Evolutionary conservation across 1,140 invertebrate species (phyloP).

Genomic region (Trinorchestia longiramus): DNA sequence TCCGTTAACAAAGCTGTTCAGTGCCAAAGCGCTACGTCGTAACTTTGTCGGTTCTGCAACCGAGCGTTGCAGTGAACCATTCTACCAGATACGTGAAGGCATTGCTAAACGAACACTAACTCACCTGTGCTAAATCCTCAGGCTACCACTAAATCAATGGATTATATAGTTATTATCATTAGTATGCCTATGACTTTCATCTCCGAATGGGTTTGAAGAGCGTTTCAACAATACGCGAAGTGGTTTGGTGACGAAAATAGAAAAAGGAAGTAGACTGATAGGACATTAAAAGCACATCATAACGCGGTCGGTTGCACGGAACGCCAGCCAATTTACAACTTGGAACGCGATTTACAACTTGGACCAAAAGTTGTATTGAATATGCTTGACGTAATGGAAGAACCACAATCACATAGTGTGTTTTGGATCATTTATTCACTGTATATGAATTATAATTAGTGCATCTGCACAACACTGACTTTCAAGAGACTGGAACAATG

Average conservation of each 20-base stretch:
- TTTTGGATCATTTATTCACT: no score
- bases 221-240: background rate
- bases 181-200: background rate
- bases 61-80: background rate
- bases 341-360: no score
- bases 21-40: background rate
- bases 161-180: background rate
- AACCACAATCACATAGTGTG: no score
- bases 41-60: background rate
- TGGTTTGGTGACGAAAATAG: background rate
- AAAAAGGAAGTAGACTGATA: no score
- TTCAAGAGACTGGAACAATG: no score
- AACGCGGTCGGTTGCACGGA: no score
- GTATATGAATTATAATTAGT: no score
- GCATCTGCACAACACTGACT: no score
- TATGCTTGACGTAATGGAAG: no score
- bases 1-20: background rate
- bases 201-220: background rate
- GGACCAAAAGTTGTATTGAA: no score
- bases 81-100: background rate
- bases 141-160: background rate
- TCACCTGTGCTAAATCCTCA: background rate
- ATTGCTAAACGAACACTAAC: background rate
- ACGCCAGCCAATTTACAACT: no score
- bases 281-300: no score